Evolutionary conservation across 1,140 invertebrate genomes (phyloP).

Genomic region (Drosophila subobscura): DNA sequence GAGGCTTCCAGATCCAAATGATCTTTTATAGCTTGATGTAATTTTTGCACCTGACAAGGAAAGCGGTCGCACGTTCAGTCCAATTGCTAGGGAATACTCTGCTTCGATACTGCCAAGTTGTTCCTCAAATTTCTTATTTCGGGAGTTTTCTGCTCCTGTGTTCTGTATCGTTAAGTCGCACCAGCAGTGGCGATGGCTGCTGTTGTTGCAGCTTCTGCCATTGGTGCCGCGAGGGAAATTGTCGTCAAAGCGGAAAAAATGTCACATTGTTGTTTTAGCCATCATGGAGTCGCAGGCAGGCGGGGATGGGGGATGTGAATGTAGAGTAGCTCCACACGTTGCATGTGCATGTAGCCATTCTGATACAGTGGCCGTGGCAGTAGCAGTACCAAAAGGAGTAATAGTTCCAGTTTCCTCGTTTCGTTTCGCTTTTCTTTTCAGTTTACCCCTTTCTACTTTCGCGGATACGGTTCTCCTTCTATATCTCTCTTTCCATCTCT

Average conservation of each 20-base stretch:
- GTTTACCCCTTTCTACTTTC: slow-evolving; percentile 17
- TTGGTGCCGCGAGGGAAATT: slow-evolving; percentile 77
- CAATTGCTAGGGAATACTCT: not conserved
- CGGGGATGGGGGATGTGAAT: slow-evolving; percentile 1
- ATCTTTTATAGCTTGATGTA: no score
- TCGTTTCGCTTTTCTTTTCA: slow-evolving; percentile 49
- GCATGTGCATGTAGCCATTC: slow-evolving; percentile 24
- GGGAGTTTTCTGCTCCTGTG: slow-evolving; percentile 32
- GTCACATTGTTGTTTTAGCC: slow-evolving; percentile 78
- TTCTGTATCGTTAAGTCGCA: slow-evolving; percentile 55
- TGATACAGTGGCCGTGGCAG: slow-evolving; percentile 10
- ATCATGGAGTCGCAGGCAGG: slow-evolving; percentile 34
- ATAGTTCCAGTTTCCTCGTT: slow-evolving; percentile 59
- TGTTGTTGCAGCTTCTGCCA: slow-evolving; percentile 46
- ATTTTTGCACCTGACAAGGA: no score
- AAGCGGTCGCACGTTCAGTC: no score
- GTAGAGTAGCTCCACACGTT: slow-evolving; percentile 21
- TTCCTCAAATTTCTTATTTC: not conserved
- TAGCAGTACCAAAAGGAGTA: slow-evolving; percentile 32
- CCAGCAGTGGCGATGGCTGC: slow-evolving; percentile 42
- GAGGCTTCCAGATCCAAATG: no score
- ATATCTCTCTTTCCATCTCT: slow-evolving; percentile 8
- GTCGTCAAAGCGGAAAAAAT: slow-evolving; percentile 79
- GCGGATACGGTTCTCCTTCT: not conserved
- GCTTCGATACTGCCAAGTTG: not conserved